A percentile compares a stretch with the other conserved stretches of the same genome.
Evolutionary conservation across 2,113 vertebrate species (phyloP).

Genomic region (Maccullochella peelii): DNA sequence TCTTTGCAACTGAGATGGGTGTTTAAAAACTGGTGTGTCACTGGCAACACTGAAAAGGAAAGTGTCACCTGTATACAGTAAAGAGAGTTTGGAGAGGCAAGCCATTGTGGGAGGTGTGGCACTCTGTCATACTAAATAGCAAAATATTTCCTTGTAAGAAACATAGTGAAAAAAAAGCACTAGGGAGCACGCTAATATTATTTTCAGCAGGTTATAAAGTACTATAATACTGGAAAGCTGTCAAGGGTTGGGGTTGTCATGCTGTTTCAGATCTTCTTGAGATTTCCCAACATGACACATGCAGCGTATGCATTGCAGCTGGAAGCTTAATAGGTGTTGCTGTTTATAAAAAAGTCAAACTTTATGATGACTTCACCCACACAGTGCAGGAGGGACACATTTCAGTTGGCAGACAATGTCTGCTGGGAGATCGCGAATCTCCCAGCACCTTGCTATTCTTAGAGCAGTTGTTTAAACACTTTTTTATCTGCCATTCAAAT

Average conservation of each 20-base stretch:
- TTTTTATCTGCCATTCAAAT: constrained; percentile 35
- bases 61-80: not conserved
- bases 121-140: not conserved
- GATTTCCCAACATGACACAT: not conserved
- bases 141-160: not conserved
- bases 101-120: not conserved
- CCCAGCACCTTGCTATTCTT: constrained; percentile 15
- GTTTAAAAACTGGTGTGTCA: not conserved
- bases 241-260: not conserved
- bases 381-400: not conserved
- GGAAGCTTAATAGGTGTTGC: not conserved
- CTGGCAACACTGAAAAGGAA: not conserved
- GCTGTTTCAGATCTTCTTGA: not conserved
- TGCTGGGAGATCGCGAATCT: constrained; percentile 13
- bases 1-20: not conserved
- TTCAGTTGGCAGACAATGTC: not conserved
- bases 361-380: constrained; percentile 8
- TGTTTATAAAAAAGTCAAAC: not conserved
- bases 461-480: not conserved
- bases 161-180: not conserved
- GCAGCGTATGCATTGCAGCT: not conserved
- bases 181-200: not conserved
- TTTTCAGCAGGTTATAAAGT: not conserved
- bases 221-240: not conserved
- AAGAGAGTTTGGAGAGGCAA: not conserved